Evolutionary conservation across 2,797 vertebrate species (phyloP).

Genomic region (Oryzias sinensis): DNA sequence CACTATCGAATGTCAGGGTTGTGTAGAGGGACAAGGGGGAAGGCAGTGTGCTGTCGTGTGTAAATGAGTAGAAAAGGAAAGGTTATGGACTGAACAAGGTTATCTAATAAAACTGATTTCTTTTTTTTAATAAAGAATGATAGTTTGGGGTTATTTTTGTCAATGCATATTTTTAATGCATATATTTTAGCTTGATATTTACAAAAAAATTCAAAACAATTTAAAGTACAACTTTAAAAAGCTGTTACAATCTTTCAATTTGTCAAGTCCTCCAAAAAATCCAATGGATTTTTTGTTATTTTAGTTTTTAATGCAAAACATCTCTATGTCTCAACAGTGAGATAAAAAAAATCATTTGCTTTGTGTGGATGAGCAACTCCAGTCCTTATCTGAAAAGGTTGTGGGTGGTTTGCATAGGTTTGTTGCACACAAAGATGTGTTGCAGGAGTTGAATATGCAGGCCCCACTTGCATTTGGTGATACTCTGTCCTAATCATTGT

Average conservation of each 20-base stretch:
- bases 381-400: constrained; percentile 19
- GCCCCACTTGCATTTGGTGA: constrained; percentile 42
- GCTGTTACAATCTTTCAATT: not conserved
- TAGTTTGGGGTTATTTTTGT: not conserved
- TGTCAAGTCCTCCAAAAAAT: not conserved
- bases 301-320: too few species aligned
- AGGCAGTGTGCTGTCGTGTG: constrained; percentile 6
- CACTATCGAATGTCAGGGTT: constrained; percentile 68
- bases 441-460: constrained; percentile 55
- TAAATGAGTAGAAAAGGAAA: constrained; percentile 13
- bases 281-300: too few species aligned
- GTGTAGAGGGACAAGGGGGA: constrained; percentile 25
- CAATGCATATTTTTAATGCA: too few species aligned
- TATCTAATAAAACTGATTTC: constrained; percentile 2
- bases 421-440: constrained; percentile 61
- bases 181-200: not conserved
- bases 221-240: not conserved
- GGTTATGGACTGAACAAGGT: constrained; percentile 4
- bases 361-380: constrained; percentile 22
- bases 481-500: constrained; percentile 70
- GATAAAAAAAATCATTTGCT: constrained; percentile 1
- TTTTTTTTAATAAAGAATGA: too few species aligned
- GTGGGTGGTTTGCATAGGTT: constrained; percentile 66
- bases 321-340: not conserved
- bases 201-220: not conserved